Evolutionary conservation across 2,113 vertebrate species (phyloP).

Genomic region (Cyprinodon brontotheroides): DNA sequence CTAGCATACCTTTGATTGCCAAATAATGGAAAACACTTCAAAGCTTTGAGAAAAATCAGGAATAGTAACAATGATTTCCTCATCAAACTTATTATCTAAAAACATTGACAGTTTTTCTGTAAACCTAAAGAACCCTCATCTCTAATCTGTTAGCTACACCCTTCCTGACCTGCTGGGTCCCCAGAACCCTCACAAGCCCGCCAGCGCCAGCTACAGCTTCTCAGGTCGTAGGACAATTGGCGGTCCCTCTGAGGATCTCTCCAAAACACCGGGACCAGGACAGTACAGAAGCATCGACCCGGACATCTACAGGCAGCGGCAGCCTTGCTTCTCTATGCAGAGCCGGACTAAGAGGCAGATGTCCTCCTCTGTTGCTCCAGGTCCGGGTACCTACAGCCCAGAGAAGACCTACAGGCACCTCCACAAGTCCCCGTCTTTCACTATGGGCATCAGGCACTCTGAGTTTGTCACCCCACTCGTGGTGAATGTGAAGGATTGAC

Average conservation of each 20-base stretch:
- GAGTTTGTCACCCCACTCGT: slow-evolving; percentile 80
- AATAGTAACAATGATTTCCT: not conserved
- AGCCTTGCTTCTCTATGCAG: slow-evolving; percentile 86
- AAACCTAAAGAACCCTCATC: not conserved
- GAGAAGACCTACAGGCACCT: slow-evolving; percentile 79
- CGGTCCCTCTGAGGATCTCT: slow-evolving; percentile 78
- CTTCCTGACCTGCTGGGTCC: slow-evolving; percentile 85
- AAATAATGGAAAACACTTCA: not conserved
- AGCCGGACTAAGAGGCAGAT: slow-evolving; percentile 74
- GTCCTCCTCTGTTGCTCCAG: slow-evolving; percentile 65
- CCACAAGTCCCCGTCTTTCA: slow-evolving; percentile 79
- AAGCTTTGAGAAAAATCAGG: not conserved
- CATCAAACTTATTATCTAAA: not conserved
- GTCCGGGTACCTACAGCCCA: slow-evolving; percentile 83
- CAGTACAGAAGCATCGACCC: slow-evolving; percentile 82
- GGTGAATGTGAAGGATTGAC: slow-evolving; percentile 63
- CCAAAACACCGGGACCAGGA: slow-evolving; percentile 83
- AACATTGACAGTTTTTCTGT: not conserved
- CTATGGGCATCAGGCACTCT: slow-evolving; percentile 84
- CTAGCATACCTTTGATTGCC: not conserved
- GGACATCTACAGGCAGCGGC: slow-evolving; percentile 76
- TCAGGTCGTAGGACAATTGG: slow-evolving; percentile 55
- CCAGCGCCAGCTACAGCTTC: slow-evolving; percentile 83
- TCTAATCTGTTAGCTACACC: slow-evolving; percentile 72
- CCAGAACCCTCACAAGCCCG: slow-evolving; percentile 76